Evolutionary conservation across 2,888 invertebrate species (phyloP).

Genomic region (Sinohyriopsis cumingii): DNA sequence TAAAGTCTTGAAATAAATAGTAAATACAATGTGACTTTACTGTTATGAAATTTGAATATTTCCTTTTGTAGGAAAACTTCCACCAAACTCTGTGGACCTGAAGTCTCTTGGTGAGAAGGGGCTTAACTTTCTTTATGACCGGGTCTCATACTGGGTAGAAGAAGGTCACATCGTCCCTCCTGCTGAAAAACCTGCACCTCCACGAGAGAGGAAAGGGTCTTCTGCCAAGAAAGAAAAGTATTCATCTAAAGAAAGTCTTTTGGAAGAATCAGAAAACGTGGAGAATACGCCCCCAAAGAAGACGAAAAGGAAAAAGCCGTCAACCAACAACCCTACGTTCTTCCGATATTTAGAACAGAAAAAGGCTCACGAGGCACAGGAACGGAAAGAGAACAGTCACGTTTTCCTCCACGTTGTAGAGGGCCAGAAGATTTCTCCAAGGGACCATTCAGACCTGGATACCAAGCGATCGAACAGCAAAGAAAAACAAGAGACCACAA

Average conservation of each 20-base stretch:
- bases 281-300: conserved; percentile 23
- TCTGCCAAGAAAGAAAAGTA: conserved; percentile 28
- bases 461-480: conserved; percentile 20
- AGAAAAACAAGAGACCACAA: conserved; percentile 19
- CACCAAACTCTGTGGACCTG: conserved; percentile 22
- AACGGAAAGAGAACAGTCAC: conserved; percentile 30
- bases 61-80: too few relatives aligned
- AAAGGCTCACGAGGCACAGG: conserved; percentile 37
- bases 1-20: too few relatives aligned
- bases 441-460: conserved; percentile 26
- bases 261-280: conserved; percentile 30
- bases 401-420: conserved; percentile 43
- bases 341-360: conserved; percentile 41
- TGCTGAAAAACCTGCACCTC: conserved; percentile 24
- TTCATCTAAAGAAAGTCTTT: conserved; percentile 33
- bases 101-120: conserved; percentile 42
- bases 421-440: conserved; percentile 32
- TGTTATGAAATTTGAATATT: too few relatives aligned
- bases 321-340: conserved; percentile 35
- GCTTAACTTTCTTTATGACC: conserved; percentile 46
- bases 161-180: conserved; percentile 42
- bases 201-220: conserved; percentile 31
- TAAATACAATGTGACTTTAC: too few relatives aligned
- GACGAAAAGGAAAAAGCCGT: conserved; percentile 16
- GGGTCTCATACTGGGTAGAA: conserved; percentile 50